Base-by-base conservation (phyloP, 2,888 invertebrate genomes). In the Rhodophaea formosa region DNA sequence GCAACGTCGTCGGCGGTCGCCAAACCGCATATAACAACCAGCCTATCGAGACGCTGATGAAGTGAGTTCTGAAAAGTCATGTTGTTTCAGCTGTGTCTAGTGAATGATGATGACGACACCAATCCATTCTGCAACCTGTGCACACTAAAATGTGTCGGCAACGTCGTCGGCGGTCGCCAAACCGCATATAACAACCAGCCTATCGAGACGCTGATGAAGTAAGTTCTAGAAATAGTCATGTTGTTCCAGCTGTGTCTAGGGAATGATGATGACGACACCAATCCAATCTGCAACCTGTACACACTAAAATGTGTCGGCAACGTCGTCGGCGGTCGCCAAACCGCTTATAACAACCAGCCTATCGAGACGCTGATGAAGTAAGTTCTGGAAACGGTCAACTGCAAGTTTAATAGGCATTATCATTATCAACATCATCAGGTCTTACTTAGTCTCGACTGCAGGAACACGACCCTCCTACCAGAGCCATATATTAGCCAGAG, bases 171-270 rank as follows among this genome's bases (percentile, higher is more conserved):
- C 23, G 97, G 97, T 0, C 87, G 94, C 7, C 92, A 88, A 62
- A 96, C 96, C 1, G 92, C 96, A 1, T 98, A 97, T 86, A 97
- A 97, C 80, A 98, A 98, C 88, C 97, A 97, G 79, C 95, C 96
- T 0, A 94, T 96, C 0, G 96, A 96, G 57, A 85, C 94, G 0
- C 88, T 98, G 1, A 93, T 97, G 82, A 93, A 95, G 77, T 91
- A n/a, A n/a, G n/a, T n/a, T n/a, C n/a, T n/a, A n/a, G n/a, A n/a
- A n/a, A n/a, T n/a, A n/a, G n/a, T n/a, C n/a, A n/a, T n/a, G n/a
- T 53, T 1, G 16, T 16, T 43, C 5, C 79, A 96, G 96, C 93
- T 97, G 49, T 97, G 97, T 72, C 88, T 98, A 56, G 96, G 97
- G 23, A 96, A 95, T 47, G 98, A 98, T 84, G 97, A 97, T 0